A percentile compares a stretch with the other conserved stretches of the same genome.
These are phyloP conservation scores for Amblyteles armatorius DNA, from an alignment of 2,888 invertebrate genomes.

Conservation along the genomic window DNA sequence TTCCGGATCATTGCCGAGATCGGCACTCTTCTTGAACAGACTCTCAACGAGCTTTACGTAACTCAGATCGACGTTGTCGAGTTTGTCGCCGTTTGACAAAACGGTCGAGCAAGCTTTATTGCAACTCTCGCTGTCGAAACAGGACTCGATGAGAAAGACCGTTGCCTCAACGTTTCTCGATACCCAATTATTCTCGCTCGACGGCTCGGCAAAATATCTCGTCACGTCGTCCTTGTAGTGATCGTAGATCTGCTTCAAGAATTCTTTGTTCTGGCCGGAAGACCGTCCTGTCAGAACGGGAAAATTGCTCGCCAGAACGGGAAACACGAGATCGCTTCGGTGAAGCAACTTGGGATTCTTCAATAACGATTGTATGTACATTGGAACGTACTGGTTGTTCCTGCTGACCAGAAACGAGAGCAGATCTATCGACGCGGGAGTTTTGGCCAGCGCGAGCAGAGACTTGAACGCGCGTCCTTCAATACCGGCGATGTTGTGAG, in stretches of 20 bases:
- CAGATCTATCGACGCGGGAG: slow-evolving; percentile 85
- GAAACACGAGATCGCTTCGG: slow-evolving; percentile 88
- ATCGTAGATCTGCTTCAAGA: slow-evolving; percentile 86
- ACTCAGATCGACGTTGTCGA: slow-evolving; percentile 74
- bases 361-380: slow-evolving; percentile 85
- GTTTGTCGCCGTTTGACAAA: slow-evolving; percentile 79
- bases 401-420: slow-evolving; percentile 87
- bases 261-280: slow-evolving; percentile 84
- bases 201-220: slow-evolving; percentile 83
- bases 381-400: slow-evolving; percentile 85
- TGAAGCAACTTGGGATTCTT: slow-evolving; percentile 85
- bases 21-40: slow-evolving; percentile 74
- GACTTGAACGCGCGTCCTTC: slow-evolving; percentile 81
- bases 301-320: slow-evolving; percentile 85
- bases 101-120: slow-evolving; percentile 74
- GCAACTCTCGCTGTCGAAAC: slow-evolving; percentile 76
- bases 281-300: slow-evolving; percentile 54
- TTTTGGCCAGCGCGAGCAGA: slow-evolving; percentile 72
- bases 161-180: slow-evolving; percentile 87
- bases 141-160: slow-evolving; percentile 86
- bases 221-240: slow-evolving; percentile 88
- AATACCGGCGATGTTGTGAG: slow-evolving; percentile 86
- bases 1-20: slow-evolving; percentile 56
- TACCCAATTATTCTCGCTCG: slow-evolving; percentile 74
- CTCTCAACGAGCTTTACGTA: slow-evolving; percentile 76